Evolutionary conservation across 1,140 invertebrate genomes (phyloP), one percentile per base, ranked within the genome.

Genomic region (Brachionus calyciflorus): DNA sequence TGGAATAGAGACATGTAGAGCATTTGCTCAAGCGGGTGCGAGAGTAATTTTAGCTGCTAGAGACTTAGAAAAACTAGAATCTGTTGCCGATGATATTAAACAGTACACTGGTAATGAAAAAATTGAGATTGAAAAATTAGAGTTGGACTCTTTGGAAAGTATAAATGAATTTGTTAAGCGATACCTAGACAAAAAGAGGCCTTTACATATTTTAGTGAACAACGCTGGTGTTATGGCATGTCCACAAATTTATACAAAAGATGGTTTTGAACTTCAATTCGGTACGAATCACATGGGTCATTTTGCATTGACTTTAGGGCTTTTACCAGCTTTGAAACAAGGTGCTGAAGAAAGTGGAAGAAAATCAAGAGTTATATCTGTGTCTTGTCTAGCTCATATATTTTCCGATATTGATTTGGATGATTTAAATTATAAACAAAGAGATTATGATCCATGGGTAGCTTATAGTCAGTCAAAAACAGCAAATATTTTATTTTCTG

Each of bases 221-320:
- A 75, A 75, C 48, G 69, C 69, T 40, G 69, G 69, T 14, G 21
- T 75, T 33, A 75, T 75, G 69, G 69, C 69, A 10, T 75, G 69
- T 55, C 48, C 48, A 53, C 21, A 55, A 17, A 46, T 60, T 46
- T 26, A 26, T 33, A 70, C 57, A n/a, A 30, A 65, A 48, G 81
- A 82, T 60, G 81, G 81, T 2, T 80, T 80, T 65, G 81, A 82
- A 63, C 77, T 79, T 70, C 79, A 80, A 77, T 80, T 82, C 68
- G 81, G 80, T 26, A 81, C 80, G 24, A 82, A 82, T 77, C 81
- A 81, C 68, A 49, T 82, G 10, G 82, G 87, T 7, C 81, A 82
- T 78, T 82, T 81, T 77, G 78, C 24, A 24, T 41, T 75, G n/a
- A 55, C 49, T 1, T 5, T 49, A 53, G 30, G 51, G 4, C 49